Evolutionary conservation across 1,140 invertebrate species (phyloP), one percentile per base, ranked within the genome.

Genomic region (Ceratina australensis): DNA sequence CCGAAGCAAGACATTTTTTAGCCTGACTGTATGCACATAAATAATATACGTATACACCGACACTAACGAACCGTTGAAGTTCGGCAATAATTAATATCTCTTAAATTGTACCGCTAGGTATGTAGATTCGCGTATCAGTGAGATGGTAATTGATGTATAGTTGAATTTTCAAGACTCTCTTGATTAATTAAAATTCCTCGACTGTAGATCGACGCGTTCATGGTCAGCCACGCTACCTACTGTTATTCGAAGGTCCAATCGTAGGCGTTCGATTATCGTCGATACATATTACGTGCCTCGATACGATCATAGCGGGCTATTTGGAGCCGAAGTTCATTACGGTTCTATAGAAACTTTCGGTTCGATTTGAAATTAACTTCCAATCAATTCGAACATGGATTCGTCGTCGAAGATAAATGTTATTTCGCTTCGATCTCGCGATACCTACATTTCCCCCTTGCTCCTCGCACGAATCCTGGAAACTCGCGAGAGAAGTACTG

Each of bases 291-390:
- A 54, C 16, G 52, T n/a, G 7, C 52, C 5, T n/a, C 4, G 7
- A n/a, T 7, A n/a, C 1, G 5, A 18, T 54, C 16, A n/a, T 22
- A 20, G 5, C 12, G 8, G 22, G 5, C 54, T 20, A 20, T 12
- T 56, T n/a, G n/a, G n/a, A 56, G 22, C n/a, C 8, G 54, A 56
- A 56, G n/a, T 54, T 54, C n/a, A 54, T 54, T 54, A 54, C n/a
- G 15, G 4, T n/a, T 2, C 15, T 54, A n/a, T 16, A 0, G 52
- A n/a, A 16, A n/a, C 52, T 33, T 5, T 5, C 5, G 5, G 5
- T 5, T 33, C 5, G 28, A 33, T 33, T 33, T 33, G 28, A 33
- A 33, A 33, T 33, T 5, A 5, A 33, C 28, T 33, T 54, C 18
- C 52, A 7, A 54, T 54, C 18, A 54, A 1, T 18, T 54, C 15